These are phyloP conservation scores for Pseudorectes ferrugineus DNA, from an alignment of 2,113 vertebrate genomes.

Conservation along the genomic window DNA sequence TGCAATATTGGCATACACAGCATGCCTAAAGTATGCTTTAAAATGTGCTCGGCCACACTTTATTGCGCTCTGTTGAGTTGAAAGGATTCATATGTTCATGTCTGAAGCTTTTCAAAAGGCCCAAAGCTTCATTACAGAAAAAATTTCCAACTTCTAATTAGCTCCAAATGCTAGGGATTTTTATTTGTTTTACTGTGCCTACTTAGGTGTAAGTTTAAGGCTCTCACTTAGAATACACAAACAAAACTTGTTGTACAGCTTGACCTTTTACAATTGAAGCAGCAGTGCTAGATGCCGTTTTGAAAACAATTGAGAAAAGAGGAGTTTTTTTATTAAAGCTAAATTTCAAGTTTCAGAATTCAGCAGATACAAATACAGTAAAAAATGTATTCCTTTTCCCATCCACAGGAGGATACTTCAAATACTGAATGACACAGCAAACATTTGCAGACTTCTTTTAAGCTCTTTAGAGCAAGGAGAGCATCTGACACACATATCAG, in stretches of 20 bases:
- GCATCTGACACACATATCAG: background rate
- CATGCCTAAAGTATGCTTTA: background rate
- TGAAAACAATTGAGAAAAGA: background rate
- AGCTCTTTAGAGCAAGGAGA: background rate
- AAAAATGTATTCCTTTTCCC: background rate
- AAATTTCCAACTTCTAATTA: background rate
- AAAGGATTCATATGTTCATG: background rate
- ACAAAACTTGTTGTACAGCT: background rate
- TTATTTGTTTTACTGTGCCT: background rate
- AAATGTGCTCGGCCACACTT: background rate
- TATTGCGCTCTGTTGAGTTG: background rate
- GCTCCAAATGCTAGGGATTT: background rate
- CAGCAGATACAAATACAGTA: background rate
- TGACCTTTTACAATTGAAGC: background rate
- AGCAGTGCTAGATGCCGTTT: background rate
- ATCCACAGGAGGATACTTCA: background rate
- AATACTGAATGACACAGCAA: background rate
- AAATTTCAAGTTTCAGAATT: background rate
- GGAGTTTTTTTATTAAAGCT: background rate
- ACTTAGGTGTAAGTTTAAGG: background rate
- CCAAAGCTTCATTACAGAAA: background rate
- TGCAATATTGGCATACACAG: background rate
- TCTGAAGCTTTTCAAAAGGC: background rate
- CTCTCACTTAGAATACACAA: background rate
- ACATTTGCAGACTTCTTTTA: background rate